Evolutionary conservation across 2,113 vertebrate species (phyloP), one percentile per base, ranked within the genome.

Genomic region (Protobothrops mucrosquamatus): DNA sequence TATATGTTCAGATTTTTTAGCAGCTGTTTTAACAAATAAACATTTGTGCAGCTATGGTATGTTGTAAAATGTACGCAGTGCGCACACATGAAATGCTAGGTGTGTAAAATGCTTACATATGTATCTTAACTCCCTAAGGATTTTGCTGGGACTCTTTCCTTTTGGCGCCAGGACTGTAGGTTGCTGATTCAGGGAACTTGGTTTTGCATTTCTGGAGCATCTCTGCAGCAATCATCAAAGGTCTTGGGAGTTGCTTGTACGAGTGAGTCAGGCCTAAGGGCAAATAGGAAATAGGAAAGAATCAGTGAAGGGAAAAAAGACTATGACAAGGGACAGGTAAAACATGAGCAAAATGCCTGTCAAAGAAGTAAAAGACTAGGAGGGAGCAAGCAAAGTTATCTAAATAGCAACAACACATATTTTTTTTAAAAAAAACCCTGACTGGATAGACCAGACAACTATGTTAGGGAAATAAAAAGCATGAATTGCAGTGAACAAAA

Each of bases 91-190:
- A 64, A 48, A 90, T 48, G 43, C 57, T 64, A 15, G 7, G 20
- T 86, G 23, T 43, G 43, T 86, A 23, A 86, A 86, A 86, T 86
- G 43, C 74, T 81, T 81, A 34, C 34, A 86, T 52, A 26, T 10
- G 29, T 52, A 88, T 93, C 94, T 96, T 92, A 96, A 94, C 91
- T 89, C 89, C 94, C 93, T 91, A 93, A 87, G 87, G 93, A 95
- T 93, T 93, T 96, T 54, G 93, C 90, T 86, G 88, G 95, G 89
- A 94, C 85, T 74, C 61, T 93, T 7, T 69, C n/a, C 55, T 43
- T 34, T 51, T 92, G 2, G 91, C 9, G 54, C 81, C 87, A n/a
- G 85, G 93, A 43, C 7, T 39, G n/a, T 59, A 87, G 29, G 48
- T 15, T 89, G 90, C 88, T 92, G 34, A n/a, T 7, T 87, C 56